Evolutionary conservation across 2,113 vertebrate species (phyloP), one percentile per base, ranked within the genome.

Genomic region (Zapornia atra): DNA sequence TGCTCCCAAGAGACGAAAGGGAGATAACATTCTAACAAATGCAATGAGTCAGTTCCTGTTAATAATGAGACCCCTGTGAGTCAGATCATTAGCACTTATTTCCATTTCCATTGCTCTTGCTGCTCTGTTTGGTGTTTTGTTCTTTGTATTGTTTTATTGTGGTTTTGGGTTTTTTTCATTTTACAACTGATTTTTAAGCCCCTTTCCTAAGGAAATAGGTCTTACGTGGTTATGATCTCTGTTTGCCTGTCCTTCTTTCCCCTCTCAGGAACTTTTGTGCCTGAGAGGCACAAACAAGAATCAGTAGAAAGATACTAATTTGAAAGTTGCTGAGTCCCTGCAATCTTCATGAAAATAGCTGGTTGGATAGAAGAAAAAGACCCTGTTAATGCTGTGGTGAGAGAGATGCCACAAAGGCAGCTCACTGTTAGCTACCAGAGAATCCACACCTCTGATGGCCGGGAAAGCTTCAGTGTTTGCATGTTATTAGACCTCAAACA

Each of bases 361-460:
- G 68, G 3, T 63, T 89, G 20, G 17, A 28, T 64, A n/a, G 86
- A 81, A 88, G 29, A 91, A 94, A 88, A 86, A 64, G 46, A 29
- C 22, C 53, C 51, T 64, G 63, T 90, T 80, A 80, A 66, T 40
- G 11, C 70, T 94, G 83, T 86, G 86, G 54, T 63, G 82, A 76
- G 54, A 44, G 34, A 88, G 14, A 3, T 46, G 34, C 57, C 81
- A 87, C 57, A 75, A 78, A 60, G 44, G 38, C 73, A 85, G 15
- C 77, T 70, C 29, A 13, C 33, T 64, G 5, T 83, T 79, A 89
- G 78, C 79, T 86, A 89, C 61, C 81, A 89, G 93, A 92, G 94
- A 91, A 97, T 87, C 84, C 87, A 82, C 81, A 76, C 53, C 77
- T 92, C 70, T 57, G 70, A 82, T 50, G 73, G 61, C 93, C 96